phyloP scores from a whole-genome alignment of 2,113 vertebrate species.

The Austrofundulus limnaeus region DNA sequence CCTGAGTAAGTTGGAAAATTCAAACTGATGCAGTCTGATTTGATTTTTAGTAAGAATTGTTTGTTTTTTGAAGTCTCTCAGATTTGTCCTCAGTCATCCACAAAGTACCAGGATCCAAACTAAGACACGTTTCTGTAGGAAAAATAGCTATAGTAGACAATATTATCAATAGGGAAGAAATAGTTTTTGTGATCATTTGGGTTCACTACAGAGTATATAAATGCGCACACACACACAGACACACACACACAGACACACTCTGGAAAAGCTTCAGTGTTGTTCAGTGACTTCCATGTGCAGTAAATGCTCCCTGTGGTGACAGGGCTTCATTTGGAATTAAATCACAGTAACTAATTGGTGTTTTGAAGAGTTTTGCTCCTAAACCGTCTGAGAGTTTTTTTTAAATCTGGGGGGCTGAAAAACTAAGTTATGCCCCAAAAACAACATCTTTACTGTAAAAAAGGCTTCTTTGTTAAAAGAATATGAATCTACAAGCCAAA shows the following conservation, averaged over 20 bases:
- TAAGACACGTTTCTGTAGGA: slow-evolving; percentile 50
- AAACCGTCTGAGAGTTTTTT: neutral
- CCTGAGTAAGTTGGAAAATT: slow-evolving; percentile 57
- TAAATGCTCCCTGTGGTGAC: slow-evolving; percentile 15
- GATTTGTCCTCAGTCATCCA: too few species aligned
- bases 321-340: slow-evolving; percentile 7
- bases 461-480: neutral
- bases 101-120: slow-evolving; percentile 52
- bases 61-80: too few species aligned
- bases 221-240: slow-evolving; percentile 15
- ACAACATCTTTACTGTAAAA: neutral
- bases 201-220: slow-evolving; percentile 21
- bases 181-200: slow-evolving; percentile 52
- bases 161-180: slow-evolving; percentile 51
- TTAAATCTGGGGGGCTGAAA: too few species aligned
- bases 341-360: slow-evolving; percentile 6
- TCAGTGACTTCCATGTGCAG: slow-evolving; percentile 38
- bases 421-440: neutral
- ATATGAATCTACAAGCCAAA: neutral
- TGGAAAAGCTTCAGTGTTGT: slow-evolving; percentile 49
- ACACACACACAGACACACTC: slow-evolving; percentile 21
- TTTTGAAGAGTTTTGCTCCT: slow-evolving; percentile 15
- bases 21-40: slow-evolving; percentile 58
- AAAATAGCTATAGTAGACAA: slow-evolving; percentile 67
- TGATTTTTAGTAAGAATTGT: too few species aligned